Evolutionary conservation across 1,140 invertebrate genomes (phyloP), one percentile per base, ranked within the genome.

Genomic region (Tetragnatha versicolor): DNA sequence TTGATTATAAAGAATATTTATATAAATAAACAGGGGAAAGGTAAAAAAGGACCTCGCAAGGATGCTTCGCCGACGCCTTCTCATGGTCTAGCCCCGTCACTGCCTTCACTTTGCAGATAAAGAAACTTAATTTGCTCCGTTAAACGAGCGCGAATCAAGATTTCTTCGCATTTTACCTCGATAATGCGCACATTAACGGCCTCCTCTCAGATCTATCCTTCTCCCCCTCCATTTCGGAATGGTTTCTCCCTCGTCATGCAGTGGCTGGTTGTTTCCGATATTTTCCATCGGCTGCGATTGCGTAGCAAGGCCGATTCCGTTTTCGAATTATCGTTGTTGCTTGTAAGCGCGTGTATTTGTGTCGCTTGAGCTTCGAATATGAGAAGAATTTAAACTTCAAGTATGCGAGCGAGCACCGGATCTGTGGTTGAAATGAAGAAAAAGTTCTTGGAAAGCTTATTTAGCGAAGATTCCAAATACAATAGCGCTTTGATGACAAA

Each of bases 401-500:
- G 42, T n/a, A 79, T 73, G 68, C 78, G 73, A 63, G 45, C 55
- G 73, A 33, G 55, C 55, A 72, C 27, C 17, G 77, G 72, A 61
- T 61, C 29, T 37, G 29, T 35, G 55, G 61, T 29, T 51, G 42
- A 61, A 79, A 79, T 72, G 77, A 79, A 79, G 53, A 49, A 63
- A 27, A 72, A 31, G 27, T 72, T 63, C 45, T 73, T 33, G 22
- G 0, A 51, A 29, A 73, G 37, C 2, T 68, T 79, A 25, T 79
- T 79, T 22, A 79, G 29, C 68, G n/a, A 79, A 61, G 68, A 72
- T 49, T 61, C 31, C 7, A 72, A 79, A 73, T 51, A 51, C 42
- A 73, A 73, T 33, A 79, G 68, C 29, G 53, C 63, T 31, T 51
- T 79, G 31, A 70, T 79, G 65, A 73, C 27, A 14, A 79, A 79